Conservation (phyloP, 2,113 vertebrate species). For the Myotis yumanensis region DNA sequence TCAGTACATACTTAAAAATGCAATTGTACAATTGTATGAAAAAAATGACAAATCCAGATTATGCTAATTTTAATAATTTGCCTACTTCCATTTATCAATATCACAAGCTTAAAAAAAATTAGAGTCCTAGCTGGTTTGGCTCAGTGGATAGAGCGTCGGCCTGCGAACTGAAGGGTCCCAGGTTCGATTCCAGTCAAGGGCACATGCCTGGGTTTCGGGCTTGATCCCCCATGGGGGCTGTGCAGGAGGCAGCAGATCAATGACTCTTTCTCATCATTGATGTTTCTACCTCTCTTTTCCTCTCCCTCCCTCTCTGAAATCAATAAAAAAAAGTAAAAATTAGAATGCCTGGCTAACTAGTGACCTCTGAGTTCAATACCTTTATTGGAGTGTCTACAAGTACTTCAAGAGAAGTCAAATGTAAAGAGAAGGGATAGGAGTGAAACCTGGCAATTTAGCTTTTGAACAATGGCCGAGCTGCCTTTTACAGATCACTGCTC, state of each 20-base stretch:
- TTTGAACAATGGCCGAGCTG: background rate
- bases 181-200: too few species aligned
- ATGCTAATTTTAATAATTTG: background rate
- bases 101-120: background rate
- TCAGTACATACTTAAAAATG: background rate
- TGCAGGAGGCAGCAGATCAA: too few species aligned
- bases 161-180: too few species aligned
- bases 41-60: constrained; percentile 22
- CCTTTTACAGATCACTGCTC: background rate
- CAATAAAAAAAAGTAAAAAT: background rate
- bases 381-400: background rate
- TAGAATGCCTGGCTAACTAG: background rate
- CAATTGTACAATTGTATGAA: background rate
- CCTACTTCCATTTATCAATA: background rate
- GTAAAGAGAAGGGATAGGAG: background rate
- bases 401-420: background rate
- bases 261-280: too few species aligned
- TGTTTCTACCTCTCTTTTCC: too few species aligned
- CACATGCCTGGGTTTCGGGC: too few species aligned
- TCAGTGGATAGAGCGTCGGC: too few species aligned
- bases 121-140: too few species aligned
- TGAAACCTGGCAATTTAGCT: background rate
- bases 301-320: too few species aligned
- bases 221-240: too few species aligned
- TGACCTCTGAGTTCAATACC: background rate